These are phyloP conservation scores for Lasioglossum malachurum DNA, from an alignment of 2,888 invertebrate species.

Conservation along the genomic window DNA sequence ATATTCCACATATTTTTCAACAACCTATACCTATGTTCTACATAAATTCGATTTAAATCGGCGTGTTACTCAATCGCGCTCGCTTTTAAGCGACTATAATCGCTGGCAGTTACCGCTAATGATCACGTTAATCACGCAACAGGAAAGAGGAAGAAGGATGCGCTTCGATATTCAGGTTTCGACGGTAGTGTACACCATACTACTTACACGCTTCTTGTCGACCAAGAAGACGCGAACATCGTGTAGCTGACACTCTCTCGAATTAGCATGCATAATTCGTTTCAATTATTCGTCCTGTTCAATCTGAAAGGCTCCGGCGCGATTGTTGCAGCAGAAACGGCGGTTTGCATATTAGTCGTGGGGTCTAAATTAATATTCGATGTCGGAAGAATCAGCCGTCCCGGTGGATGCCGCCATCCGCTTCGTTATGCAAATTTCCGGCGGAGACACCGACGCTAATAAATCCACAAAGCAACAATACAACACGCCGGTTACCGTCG, in stretches of 20 bases:
- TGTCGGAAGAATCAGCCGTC: slow-evolving; percentile 18
- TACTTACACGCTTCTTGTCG: neutral
- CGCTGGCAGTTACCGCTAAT: neutral
- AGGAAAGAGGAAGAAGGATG: neutral
- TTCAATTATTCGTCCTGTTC: neutral
- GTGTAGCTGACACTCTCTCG: neutral
- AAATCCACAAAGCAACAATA: slow-evolving; percentile 28
- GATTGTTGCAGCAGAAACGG: neutral
- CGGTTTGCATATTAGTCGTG: neutral
- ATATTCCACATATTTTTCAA: neutral
- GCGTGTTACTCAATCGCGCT: neutral
- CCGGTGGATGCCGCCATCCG: neutral
- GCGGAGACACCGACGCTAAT: slow-evolving; percentile 22
- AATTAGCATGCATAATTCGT: neutral
- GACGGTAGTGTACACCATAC: neutral
- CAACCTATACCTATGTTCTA: neutral
- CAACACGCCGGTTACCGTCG: neutral
- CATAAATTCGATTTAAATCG: neutral
- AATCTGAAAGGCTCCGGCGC: neutral
- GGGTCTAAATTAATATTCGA: slow-evolving; percentile 20
- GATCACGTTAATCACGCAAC: neutral
- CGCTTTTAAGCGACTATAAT: neutral
- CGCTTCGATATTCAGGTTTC: neutral
- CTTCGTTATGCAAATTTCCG: slow-evolving; percentile 47
- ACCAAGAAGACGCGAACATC: neutral